Percentiles rank a stretch among this genome's conserved stretches.
phyloP scores from a whole-genome alignment of 1,140 invertebrate genomes.

The Lordiphosa clarofinis region DNA sequence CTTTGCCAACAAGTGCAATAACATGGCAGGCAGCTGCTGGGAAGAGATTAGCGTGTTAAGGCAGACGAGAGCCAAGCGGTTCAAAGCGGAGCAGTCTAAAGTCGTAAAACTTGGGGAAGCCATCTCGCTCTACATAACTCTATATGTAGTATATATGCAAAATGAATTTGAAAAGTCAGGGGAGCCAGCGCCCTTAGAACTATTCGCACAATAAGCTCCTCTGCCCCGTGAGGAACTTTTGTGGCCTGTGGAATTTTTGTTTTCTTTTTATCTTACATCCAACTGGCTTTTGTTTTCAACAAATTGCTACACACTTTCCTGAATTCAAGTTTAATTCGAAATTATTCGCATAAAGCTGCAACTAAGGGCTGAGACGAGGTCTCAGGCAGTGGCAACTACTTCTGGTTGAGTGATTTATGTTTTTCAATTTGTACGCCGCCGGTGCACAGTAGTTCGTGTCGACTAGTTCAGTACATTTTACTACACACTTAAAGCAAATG shows the following conservation, averaged over 20 bases:
- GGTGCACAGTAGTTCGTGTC: slow-evolving; percentile 4
- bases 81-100: slow-evolving; percentile 25
- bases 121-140: slow-evolving; percentile 25
- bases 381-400: slow-evolving; percentile 44
- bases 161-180: slow-evolving; percentile 72
- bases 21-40: slow-evolving; percentile 68
- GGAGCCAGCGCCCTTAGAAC: slow-evolving; percentile 33
- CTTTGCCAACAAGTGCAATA: slow-evolving; percentile 75
- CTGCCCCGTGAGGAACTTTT: slow-evolving; percentile 39
- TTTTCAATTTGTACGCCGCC: slow-evolving; percentile 62
- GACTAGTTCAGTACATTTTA: too few species aligned
- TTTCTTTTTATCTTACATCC: slow-evolving; percentile 11
- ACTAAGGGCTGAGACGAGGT: slow-evolving; percentile 5
- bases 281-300: slow-evolving; percentile 70
- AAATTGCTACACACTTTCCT: slow-evolving; percentile 73
- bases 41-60: slow-evolving; percentile 66
- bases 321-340: slow-evolving; percentile 71
- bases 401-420: slow-evolving; percentile 75
- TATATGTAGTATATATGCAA: slow-evolving; percentile 40
- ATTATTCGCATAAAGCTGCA: slow-evolving; percentile 55
- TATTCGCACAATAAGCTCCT: slow-evolving; percentile 36
- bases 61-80: slow-evolving; percentile 24
- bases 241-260: slow-evolving; percentile 26
- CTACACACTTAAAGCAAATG: too few species aligned
- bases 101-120: slow-evolving; percentile 59